Evolutionary conservation across 2,797 vertebrate genomes (phyloP).

Genomic region (Pagetopsis macropterus): DNA sequence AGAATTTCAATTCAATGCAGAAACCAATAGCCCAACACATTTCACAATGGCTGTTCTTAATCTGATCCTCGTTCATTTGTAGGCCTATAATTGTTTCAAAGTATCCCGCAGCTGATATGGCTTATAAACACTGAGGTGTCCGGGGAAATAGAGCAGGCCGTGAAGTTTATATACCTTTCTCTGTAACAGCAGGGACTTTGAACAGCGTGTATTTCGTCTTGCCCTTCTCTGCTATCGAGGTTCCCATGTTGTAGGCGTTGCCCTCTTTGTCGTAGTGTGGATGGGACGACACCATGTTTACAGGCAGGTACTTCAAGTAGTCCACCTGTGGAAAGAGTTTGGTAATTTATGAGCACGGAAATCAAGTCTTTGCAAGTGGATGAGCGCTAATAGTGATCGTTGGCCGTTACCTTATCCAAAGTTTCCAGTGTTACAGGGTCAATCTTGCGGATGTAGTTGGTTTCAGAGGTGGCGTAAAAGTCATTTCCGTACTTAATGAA

Average conservation of each 20-base stretch:
- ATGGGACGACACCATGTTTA: constrained; percentile 90
- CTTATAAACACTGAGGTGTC: too few relatives aligned
- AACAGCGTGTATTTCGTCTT: constrained; percentile 93
- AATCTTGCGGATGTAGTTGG: constrained; percentile 95
- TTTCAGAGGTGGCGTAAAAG: constrained; percentile 92
- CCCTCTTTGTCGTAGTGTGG: constrained; percentile 94
- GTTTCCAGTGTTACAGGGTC: constrained; percentile 91
- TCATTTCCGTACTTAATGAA: constrained; percentile 92
- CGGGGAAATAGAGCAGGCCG: constrained; percentile 3
- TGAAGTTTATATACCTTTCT: constrained; percentile 55
- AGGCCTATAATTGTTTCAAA: background rate
- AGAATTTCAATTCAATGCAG: background rate
- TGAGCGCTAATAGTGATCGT: background rate
- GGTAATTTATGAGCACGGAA: constrained; percentile 4
- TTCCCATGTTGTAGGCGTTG: constrained; percentile 92
- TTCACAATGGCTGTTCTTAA: background rate
- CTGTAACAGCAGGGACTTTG: constrained; percentile 86
- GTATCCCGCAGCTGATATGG: background rate
- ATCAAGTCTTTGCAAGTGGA: background rate
- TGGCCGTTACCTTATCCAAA: constrained; percentile 88
- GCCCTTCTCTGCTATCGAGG: constrained; percentile 91
- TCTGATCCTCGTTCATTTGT: background rate
- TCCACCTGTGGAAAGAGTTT: constrained; percentile 84
- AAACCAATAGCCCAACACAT: background rate
- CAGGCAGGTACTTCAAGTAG: constrained; percentile 88